Conservation (phyloP, 1,140 invertebrate species). For the Aphelenchoides besseyi region DNA sequence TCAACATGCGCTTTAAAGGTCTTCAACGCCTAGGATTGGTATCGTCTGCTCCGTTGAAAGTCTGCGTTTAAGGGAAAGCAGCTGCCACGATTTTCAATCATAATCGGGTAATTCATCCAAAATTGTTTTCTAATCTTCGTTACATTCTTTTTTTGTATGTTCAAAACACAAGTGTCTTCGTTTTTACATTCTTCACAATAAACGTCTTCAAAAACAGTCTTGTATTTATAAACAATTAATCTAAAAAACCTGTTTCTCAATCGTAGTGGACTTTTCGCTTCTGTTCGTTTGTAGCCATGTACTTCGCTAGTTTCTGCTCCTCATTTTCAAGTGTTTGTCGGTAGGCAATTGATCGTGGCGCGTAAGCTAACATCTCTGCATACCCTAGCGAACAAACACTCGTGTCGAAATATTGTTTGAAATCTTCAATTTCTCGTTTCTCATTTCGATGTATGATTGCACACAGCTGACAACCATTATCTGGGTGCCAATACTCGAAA, state of each 20-base stretch:
- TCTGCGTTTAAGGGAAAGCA: too few species aligned
- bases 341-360: neutral
- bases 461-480: neutral
- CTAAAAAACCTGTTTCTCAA: too few species aligned
- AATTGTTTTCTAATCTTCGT: too few species aligned
- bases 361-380: neutral
- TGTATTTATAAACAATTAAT: too few species aligned
- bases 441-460: neutral
- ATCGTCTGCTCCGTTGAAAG: too few species aligned
- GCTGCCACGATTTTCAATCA: too few species aligned
- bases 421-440: neutral
- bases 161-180: neutral
- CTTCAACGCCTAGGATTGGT: too few species aligned
- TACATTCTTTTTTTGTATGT: too few species aligned
- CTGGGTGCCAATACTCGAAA: slow-evolving; percentile 1
- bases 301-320: neutral
- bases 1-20: too few species aligned
- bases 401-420: neutral
- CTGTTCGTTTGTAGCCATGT: neutral
- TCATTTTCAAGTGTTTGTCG: neutral
- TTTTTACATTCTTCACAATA: neutral
- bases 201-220: neutral
- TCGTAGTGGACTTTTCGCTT: neutral
- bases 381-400: neutral
- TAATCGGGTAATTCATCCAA: too few species aligned